These are phyloP conservation scores for Pollenia angustigena DNA, from an alignment of 2,888 invertebrate species.

Conservation along the genomic window DNA sequence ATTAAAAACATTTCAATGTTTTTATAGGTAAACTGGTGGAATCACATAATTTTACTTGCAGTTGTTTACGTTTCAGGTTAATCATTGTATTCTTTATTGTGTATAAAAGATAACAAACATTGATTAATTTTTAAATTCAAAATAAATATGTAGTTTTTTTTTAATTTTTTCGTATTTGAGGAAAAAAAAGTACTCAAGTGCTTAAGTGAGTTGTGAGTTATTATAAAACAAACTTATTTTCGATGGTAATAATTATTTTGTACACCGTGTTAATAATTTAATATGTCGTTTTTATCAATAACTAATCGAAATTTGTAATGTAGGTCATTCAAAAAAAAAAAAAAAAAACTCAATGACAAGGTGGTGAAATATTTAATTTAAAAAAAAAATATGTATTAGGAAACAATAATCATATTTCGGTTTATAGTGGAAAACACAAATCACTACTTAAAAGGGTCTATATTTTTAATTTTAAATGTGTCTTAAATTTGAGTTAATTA, in stretches of 20 bases:
- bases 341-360: not conserved
- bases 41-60: not conserved
- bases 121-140: not conserved
- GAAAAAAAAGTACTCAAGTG: too few relatives aligned
- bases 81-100: not conserved
- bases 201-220: too few relatives aligned
- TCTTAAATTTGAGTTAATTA: too few relatives aligned
- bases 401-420: too few relatives aligned
- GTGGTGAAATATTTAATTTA: not conserved
- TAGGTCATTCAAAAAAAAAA: too few relatives aligned
- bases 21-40: not conserved
- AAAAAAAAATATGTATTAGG: not conserved
- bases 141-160: not conserved
- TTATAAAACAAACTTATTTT: too few relatives aligned
- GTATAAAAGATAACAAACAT: conserved; percentile 16
- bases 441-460: too few relatives aligned
- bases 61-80: not conserved
- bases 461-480: too few relatives aligned
- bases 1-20: not conserved
- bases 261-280: not conserved
- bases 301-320: not conserved
- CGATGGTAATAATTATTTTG: not conserved
- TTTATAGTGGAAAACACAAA: too few relatives aligned
- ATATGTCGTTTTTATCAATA: not conserved
- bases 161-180: not conserved